phyloP scores from a whole-genome alignment of 2,113 vertebrate genomes.

The Quiscalus mexicanus region DNA sequence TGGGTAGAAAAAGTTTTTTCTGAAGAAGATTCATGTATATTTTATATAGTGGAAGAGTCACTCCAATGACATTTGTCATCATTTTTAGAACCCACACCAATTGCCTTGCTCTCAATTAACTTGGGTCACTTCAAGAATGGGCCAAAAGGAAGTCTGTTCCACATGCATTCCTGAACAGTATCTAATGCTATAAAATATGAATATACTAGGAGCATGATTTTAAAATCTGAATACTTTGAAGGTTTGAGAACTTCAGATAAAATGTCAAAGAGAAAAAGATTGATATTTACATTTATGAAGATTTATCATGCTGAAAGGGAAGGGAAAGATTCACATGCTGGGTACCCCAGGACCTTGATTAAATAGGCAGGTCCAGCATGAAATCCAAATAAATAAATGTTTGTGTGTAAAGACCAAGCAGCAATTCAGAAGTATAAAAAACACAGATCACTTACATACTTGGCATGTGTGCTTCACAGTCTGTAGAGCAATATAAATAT shows the following conservation, averaged over 20 bases:
- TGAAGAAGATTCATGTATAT: background rate
- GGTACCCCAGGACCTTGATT: background rate
- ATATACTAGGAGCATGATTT: background rate
- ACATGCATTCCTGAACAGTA: background rate
- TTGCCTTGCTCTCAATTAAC: background rate
- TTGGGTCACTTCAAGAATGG: background rate
- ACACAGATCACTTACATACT: background rate
- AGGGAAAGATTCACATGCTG: background rate
- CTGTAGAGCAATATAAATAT: background rate
- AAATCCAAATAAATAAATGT: background rate
- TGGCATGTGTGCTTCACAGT: background rate
- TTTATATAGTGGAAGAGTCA: background rate
- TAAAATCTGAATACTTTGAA: background rate
- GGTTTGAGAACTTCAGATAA: background rate
- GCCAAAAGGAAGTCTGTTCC: background rate
- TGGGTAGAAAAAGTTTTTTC: background rate
- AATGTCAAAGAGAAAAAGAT: background rate
- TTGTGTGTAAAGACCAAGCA: background rate
- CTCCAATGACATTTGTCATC: background rate
- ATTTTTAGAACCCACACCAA: background rate
- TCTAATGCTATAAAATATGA: background rate
- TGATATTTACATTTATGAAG: background rate
- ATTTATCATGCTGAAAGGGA: background rate
- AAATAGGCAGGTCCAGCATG: background rate
- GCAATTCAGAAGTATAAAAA: background rate